A percentile compares a stretch with the other conserved stretches of the same genome.
Conservation (phyloP, 1,140 invertebrate species). For the Spodoptera frugiperda region DNA sequence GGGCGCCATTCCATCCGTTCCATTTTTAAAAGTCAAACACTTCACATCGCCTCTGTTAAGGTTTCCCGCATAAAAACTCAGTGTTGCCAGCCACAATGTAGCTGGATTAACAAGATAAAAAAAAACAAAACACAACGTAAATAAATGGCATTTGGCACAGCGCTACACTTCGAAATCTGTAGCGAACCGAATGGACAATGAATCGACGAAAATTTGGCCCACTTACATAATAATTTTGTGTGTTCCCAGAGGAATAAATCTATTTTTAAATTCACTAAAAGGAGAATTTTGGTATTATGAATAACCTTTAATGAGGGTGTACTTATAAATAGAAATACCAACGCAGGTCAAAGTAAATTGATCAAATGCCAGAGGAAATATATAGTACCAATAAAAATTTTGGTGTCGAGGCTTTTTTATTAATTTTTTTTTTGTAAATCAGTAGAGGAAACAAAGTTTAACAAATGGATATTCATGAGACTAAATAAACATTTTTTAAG, state of each 20-base stretch:
- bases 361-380: too few relatives aligned
- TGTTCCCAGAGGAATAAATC: constrained; percentile 44
- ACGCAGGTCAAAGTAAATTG: too few relatives aligned
- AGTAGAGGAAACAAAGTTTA: neutral
- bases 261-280: constrained; percentile 35
- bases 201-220: constrained; percentile 70
- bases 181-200: constrained; percentile 62
- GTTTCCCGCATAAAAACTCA: constrained; percentile 39
- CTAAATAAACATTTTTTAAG: neutral
- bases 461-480: neutral
- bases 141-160: constrained; percentile 71
- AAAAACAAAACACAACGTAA: constrained; percentile 48
- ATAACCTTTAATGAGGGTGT: neutral
- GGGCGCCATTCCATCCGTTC: constrained; percentile 2
- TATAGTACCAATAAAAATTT: too few relatives aligned
- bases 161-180: constrained; percentile 63
- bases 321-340: neutral
- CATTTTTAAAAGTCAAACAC: constrained; percentile 37
- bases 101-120: constrained; percentile 52
- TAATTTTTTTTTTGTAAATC: too few relatives aligned
- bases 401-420: too few relatives aligned
- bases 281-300: constrained; percentile 2
- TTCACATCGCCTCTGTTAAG: constrained; percentile 34
- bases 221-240: constrained; percentile 67
- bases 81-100: constrained; percentile 34